phyloP scores from a whole-genome alignment of 1,140 invertebrate genomes.

The Protaetia brevitarsis region DNA sequence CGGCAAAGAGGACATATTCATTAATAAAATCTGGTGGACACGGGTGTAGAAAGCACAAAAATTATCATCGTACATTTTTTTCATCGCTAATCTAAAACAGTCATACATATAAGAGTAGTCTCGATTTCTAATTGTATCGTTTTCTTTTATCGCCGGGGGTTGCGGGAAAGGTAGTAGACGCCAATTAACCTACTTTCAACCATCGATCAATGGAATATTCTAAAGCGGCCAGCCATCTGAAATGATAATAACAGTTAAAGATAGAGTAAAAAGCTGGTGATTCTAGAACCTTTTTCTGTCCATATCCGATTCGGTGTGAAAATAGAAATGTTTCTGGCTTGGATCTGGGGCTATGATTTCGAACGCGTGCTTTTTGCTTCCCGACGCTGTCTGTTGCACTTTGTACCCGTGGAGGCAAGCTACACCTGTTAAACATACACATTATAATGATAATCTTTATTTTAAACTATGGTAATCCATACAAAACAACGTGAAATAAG shows the following conservation, averaged over 20 bases:
- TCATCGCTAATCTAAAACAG: conserved; percentile 9
- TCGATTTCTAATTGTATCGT: conserved; percentile 4
- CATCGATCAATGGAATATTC: conserved; percentile 95
- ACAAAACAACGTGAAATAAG: no score
- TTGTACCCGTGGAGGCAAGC: conserved; percentile 92
- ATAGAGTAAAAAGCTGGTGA: no score
- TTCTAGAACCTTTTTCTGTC: conserved; percentile 97
- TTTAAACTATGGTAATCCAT: no score
- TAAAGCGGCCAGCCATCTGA: conserved; percentile 88
- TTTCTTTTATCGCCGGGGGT: background rate
- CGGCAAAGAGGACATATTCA: no score
- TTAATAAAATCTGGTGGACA: no score
- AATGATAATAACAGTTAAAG: conserved; percentile 48
- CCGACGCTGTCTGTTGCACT: conserved; percentile 75
- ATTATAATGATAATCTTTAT: no score
- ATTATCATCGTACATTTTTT: no score
- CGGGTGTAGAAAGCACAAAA: no score
- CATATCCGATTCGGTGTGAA: conserved; percentile 90
- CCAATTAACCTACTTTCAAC: conserved; percentile 79
- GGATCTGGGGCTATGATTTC: conserved; percentile 85
- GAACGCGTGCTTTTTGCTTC: conserved; percentile 84
- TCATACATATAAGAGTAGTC: conserved; percentile 10
- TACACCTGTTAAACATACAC: no score
- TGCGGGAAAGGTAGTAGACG: background rate
- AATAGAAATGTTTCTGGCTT: conserved; percentile 84